Percentiles rank a stretch among this genome's conserved stretches.
phyloP scores from a whole-genome alignment of 2,888 invertebrate species.

The Schrankia costaestrigalis region DNA sequence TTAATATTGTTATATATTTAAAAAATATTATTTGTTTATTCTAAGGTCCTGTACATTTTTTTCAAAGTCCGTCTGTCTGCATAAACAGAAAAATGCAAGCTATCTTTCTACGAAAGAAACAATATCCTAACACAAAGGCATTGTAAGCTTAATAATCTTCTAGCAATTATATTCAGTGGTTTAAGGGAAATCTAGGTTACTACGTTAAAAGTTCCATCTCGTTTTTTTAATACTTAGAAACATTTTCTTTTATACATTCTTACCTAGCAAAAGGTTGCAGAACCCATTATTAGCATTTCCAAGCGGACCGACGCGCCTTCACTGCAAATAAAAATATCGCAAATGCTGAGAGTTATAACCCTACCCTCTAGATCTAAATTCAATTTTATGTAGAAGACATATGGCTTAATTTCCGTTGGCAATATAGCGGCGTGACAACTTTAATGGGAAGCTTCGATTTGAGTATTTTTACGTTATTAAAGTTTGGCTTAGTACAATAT shows the following conservation, averaged over 20 bases:
- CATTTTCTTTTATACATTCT: conserved; percentile 8
- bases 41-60: no score
- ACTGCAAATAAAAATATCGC: conserved; percentile 41
- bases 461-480: conserved; percentile 29
- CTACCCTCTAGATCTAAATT: conserved; percentile 18
- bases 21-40: no score
- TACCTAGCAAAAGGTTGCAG: conserved; percentile 25
- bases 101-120: no score
- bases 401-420: conserved; percentile 36
- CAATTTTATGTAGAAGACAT: conserved; percentile 23
- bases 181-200: conserved; percentile 1
- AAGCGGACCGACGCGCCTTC: conserved; percentile 29
- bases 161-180: not conserved
- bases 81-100: no score
- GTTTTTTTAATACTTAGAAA: conserved; percentile 4
- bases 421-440: conserved; percentile 17
- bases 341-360: conserved; percentile 26
- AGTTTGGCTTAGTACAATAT: conserved; percentile 24
- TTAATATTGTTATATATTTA: no score
- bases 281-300: conserved; percentile 40
- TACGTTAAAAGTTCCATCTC: conserved; percentile 1
- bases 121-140: no score
- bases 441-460: conserved; percentile 25
- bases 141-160: not conserved
- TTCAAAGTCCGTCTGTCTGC: no score